Percentiles rank a stretch among this genome's conserved stretches.
Conservation (phyloP, 2,888 invertebrate genomes). For the Drosophila sordidula region DNA sequence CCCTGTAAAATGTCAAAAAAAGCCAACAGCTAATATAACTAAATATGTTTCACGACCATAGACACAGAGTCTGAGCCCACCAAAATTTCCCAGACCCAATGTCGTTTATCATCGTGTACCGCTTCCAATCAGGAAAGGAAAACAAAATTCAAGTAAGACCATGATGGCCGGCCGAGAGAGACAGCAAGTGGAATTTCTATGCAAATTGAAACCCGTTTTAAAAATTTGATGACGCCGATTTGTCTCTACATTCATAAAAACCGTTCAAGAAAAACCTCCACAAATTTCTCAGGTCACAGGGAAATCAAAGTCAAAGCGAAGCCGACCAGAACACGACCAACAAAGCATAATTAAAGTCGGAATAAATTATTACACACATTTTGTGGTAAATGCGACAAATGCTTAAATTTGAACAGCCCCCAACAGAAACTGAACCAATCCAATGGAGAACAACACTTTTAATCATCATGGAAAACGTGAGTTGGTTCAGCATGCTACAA, state of each 20-base stretch:
- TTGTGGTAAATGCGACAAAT: constrained; percentile 62
- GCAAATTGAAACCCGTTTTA: constrained; percentile 73
- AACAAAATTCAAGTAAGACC: constrained; percentile 13
- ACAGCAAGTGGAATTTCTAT: constrained; percentile 67
- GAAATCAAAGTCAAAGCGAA: constrained; percentile 52
- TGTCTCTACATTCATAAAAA: constrained; percentile 81
- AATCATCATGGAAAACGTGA: constrained; percentile 51
- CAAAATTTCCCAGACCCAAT: constrained; percentile 34
- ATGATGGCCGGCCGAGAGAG: constrained; percentile 30
- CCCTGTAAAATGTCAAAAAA: constrained; percentile 20
- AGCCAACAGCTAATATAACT: no score
- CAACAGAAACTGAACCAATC: constrained; percentile 21
- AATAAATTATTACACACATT: constrained; percentile 80
- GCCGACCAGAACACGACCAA: constrained; percentile 43
- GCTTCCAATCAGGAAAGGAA: constrained; percentile 11
- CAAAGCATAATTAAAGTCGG: constrained; percentile 70
- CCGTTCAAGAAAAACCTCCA: constrained; percentile 42
- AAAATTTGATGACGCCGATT: constrained; percentile 83
- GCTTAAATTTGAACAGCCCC: constrained; percentile 28
- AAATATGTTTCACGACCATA: no score
- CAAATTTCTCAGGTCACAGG: constrained; percentile 18
- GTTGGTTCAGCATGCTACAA: constrained; percentile 23
- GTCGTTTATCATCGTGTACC: constrained; percentile 61
- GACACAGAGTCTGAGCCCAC: constrained; percentile 56
- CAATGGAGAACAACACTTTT: constrained; percentile 29